Evolutionary conservation across 2,888 invertebrate species (phyloP).

Genomic region (Lasius platythorax): DNA sequence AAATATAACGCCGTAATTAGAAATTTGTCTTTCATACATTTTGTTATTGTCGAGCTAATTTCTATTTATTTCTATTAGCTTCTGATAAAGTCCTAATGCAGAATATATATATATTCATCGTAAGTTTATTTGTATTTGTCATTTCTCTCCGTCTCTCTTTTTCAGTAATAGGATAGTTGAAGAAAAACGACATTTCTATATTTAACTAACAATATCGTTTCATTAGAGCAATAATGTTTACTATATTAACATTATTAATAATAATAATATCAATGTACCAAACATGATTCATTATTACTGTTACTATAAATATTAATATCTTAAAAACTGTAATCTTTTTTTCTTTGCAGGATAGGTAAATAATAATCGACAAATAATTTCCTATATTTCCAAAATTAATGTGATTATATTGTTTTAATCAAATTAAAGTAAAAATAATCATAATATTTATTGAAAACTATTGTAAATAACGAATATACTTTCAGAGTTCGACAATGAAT

Average conservation of each 20-base stretch:
- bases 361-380: background rate
- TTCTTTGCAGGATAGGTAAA: background rate
- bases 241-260: background rate
- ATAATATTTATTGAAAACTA: background rate
- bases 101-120: background rate
- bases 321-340: background rate
- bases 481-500: background rate
- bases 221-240: background rate
- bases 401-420: background rate
- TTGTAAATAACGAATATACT: background rate
- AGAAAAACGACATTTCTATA: background rate
- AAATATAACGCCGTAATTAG: constrained; percentile 20
- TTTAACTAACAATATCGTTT: background rate
- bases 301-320: background rate
- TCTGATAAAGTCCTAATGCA: background rate
- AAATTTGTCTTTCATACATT: background rate
- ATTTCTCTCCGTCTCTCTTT: background rate
- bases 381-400: background rate
- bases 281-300: too few species aligned
- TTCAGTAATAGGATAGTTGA: background rate
- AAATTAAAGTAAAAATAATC: background rate
- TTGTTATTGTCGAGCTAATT: background rate
- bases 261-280: background rate
- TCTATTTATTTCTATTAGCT: background rate
- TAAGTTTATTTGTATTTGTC: background rate